These are phyloP conservation scores for Lanius collurio DNA, from an alignment of 2,113 vertebrate genomes.

Conservation along the genomic window DNA sequence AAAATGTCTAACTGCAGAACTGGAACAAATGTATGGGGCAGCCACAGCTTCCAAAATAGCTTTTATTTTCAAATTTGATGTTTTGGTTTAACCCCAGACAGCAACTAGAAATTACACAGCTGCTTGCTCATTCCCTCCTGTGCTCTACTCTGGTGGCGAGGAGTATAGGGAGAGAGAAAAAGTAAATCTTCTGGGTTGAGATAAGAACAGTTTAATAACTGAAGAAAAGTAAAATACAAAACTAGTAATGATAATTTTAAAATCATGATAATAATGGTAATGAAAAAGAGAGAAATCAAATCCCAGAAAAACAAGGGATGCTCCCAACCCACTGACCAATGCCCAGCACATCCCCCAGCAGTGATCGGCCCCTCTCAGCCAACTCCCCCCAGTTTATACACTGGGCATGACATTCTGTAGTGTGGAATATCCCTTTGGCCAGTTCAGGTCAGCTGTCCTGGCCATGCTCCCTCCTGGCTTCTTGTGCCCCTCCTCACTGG, in stretches of 20 bases:
- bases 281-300: not conserved
- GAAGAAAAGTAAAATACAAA: not conserved
- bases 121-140: not conserved
- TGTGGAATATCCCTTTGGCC: no score
- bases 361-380: not conserved
- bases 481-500: not conserved
- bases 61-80: not conserved
- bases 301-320: not conserved
- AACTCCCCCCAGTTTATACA: not conserved
- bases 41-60: not conserved
- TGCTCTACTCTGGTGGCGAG: not conserved
- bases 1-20: not conserved
- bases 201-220: not conserved
- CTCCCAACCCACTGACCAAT: not conserved
- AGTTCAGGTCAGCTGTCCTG: not conserved
- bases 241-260: not conserved
- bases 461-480: not conserved
- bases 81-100: not conserved
- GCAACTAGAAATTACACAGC: not conserved
- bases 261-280: not conserved
- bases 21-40: not conserved
- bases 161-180: not conserved
- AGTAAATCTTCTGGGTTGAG: not conserved
- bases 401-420: not conserved
- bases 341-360: not conserved